Base-by-base conservation (phyloP, 2,888 invertebrate genomes). In the Melieria crassipennis region DNA sequence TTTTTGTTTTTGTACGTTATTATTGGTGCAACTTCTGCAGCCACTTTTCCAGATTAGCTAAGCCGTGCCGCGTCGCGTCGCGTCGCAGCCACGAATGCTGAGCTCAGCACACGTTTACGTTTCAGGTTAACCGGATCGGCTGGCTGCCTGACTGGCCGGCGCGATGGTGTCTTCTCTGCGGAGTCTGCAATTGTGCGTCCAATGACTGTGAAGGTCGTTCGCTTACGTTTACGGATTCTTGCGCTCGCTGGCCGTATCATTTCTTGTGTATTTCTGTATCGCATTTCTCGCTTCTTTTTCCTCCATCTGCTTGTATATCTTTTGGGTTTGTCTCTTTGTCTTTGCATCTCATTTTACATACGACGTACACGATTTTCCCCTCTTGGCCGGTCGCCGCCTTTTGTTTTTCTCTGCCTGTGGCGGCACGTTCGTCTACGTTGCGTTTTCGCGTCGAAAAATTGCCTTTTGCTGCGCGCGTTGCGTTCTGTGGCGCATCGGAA, bases 181-280 rank as follows among this genome's bases (percentile, higher is more conserved):
- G 70, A 60, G 56, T 64, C 70, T 64, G 70, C 58, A 66, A 58
- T 69, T 63, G 62, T 45, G 78, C 75, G 79, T 79, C 80, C 81
- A 81, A 79, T 79, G 79, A 80, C 82, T 83, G 80, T 84, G 84
- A 84, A 84, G 84, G 84, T 83, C 84, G 84, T 84, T 84, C 81
- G 84, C 83, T 83, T 79, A 76, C 75, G 74, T 76, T 77, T 78
- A 75, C 77, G 77, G 74, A 75, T 76, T 76, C 73, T 72, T 77
- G 70, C 71, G 74, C 75, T 76, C 75, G 52, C 61, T 60, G 61
- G 61, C 30, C 62, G 46, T 69, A 52, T 61, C 62, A 47, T 65
- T 58, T 64, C 75, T 73, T 76, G 56, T 66, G 60, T 42, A 69
- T 62, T 69, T 10, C 48, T 57, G 67, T 63, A 66, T 30, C 30